Evolutionary conservation across 2,888 invertebrate genomes (phyloP).

Genomic region (Tenthredo mesomela): DNA sequence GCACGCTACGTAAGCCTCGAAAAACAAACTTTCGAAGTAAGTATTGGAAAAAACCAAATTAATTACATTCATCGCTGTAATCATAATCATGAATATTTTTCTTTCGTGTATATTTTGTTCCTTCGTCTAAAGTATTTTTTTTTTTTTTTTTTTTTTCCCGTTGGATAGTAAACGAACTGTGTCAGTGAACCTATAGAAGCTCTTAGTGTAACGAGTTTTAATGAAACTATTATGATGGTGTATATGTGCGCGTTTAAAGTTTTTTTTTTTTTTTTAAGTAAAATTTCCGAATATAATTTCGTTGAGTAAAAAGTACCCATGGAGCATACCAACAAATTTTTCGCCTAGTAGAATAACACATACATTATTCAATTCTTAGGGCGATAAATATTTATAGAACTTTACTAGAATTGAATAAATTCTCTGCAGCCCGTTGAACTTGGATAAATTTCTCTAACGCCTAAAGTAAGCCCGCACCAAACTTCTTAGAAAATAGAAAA

Average conservation of each 20-base stretch:
- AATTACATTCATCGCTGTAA: background rate
- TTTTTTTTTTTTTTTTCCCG: background rate
- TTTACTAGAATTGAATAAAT: slow-evolving; percentile 35
- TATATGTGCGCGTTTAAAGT: slow-evolving; percentile 12
- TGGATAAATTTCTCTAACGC: slow-evolving; percentile 17
- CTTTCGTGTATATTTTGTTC: background rate
- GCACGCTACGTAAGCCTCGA: too few species aligned
- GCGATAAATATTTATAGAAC: slow-evolving; percentile 47
- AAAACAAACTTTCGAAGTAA: too few species aligned
- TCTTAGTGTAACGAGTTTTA: slow-evolving; percentile 13
- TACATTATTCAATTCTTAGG: slow-evolving; percentile 42
- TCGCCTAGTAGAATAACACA: slow-evolving; percentile 32
- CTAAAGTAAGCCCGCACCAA: background rate
- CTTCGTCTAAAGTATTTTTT: background rate
- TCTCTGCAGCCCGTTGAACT: slow-evolving; percentile 27
- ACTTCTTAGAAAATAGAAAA: slow-evolving; percentile 5
- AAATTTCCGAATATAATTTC: background rate
- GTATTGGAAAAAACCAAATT: too few species aligned
- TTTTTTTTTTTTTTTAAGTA: slow-evolving; percentile 14
- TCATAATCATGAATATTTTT: background rate
- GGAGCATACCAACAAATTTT: slow-evolving; percentile 4
- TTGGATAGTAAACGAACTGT: background rate
- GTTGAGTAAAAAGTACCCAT: background rate
- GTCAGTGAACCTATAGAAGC: background rate
- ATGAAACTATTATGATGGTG: background rate